Evolutionary conservation across 2,888 invertebrate genomes (phyloP).

Genomic region (Callyntrura sp.): DNA sequence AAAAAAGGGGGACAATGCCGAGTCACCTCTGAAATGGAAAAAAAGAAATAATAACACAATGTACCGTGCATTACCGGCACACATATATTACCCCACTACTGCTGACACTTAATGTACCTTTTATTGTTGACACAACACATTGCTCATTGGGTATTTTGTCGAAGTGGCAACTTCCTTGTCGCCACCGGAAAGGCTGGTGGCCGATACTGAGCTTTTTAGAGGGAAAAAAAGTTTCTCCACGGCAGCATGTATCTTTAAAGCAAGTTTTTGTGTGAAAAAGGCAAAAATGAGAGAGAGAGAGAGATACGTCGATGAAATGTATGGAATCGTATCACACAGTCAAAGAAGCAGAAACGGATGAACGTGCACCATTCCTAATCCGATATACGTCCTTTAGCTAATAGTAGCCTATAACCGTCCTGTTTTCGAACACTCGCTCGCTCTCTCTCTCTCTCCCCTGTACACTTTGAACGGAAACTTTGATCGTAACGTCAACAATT

Average conservation of each 20-base stretch:
- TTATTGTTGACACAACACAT: constrained; percentile 19
- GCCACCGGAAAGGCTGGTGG: neutral
- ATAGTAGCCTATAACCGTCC: neutral
- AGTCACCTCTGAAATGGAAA: neutral
- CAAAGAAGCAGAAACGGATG: neutral
- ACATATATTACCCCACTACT: neutral
- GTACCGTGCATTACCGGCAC: neutral
- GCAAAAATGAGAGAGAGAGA: neutral
- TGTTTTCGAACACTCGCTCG: neutral
- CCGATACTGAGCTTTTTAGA: neutral
- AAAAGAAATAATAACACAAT: neutral
- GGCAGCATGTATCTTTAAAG: constrained; percentile 1
- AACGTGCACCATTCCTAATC: neutral
- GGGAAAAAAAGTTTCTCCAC: constrained; percentile 21
- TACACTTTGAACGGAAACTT: neutral
- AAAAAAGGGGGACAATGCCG: too few relatives aligned
- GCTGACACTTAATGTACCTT: neutral
- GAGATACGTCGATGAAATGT: constrained; percentile 36
- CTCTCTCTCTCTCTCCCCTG: constrained; percentile 25
- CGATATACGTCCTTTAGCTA: neutral
- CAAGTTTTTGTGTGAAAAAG: neutral
- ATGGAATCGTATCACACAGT: neutral
- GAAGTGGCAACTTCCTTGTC: neutral
- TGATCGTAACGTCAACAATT: constrained; percentile 10
- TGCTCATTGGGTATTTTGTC: neutral